Evolutionary conservation across 2,113 vertebrate genomes (phyloP).

Genomic region (Triplophysa siluroides): DNA sequence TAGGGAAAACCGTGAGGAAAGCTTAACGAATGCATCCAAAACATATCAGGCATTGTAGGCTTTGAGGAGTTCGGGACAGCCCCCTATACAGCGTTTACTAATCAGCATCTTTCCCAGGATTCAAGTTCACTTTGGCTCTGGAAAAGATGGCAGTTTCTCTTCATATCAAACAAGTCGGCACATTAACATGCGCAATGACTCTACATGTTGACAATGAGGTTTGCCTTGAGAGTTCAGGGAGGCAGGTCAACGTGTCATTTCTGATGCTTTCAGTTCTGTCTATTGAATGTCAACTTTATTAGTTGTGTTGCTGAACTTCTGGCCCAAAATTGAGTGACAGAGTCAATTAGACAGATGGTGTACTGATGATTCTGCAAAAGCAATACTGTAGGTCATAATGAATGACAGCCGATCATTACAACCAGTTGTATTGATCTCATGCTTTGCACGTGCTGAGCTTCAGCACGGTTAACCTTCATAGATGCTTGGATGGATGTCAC

Average conservation of each 20-base stretch:
- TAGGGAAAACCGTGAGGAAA: not conserved
- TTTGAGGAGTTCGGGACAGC: constrained; percentile 26
- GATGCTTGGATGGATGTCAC: constrained; percentile 1
- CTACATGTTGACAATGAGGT: not conserved
- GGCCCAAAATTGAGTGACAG: not conserved
- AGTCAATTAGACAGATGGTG: not conserved
- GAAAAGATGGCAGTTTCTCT: constrained; percentile 19
- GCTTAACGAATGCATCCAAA: constrained; percentile 25
- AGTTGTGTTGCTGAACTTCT: not conserved
- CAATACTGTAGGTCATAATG: not conserved
- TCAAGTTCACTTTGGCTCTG: constrained; percentile 19
- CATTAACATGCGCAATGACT: constrained; percentile 18
- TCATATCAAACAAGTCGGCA: constrained; percentile 17
- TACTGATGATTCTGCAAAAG: too few species aligned
- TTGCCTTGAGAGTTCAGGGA: not conserved
- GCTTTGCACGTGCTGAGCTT: not conserved
- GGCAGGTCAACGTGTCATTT: constrained; percentile 5
- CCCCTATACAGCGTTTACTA: constrained; percentile 31
- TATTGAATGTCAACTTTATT: not conserved
- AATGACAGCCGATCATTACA: not conserved
- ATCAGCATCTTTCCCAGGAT: constrained; percentile 39
- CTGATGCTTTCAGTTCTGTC: not conserved
- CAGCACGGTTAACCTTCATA: not conserved
- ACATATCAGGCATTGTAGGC: constrained; percentile 10
- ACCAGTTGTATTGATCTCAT: not conserved